Percentiles rank a stretch among this genome's conserved stretches.
Evolutionary conservation across 2,797 vertebrate genomes (phyloP).

Genomic region (Heteromormyrus szaboi): DNA sequence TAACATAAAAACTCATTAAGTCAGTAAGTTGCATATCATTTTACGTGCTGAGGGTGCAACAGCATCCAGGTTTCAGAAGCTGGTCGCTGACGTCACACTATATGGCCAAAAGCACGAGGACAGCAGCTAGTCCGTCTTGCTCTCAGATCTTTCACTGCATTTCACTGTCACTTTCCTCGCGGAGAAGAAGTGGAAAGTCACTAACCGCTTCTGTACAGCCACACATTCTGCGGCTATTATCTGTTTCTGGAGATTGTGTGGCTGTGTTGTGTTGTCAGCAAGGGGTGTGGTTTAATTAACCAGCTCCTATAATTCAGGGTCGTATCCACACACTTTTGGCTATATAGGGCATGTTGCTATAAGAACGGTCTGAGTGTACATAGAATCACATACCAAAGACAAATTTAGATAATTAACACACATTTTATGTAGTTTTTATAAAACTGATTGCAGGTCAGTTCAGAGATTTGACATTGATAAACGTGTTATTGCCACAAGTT

Average conservation of each 20-base stretch:
- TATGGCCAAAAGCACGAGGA: neutral
- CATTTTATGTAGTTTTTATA: neutral
- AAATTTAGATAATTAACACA: neutral
- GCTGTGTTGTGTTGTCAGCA: neutral
- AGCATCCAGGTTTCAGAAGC: neutral
- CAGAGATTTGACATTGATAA: neutral
- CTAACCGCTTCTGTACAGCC: neutral
- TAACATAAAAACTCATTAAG: neutral
- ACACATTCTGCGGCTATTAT: neutral
- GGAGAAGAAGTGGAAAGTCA: neutral
- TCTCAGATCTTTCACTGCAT: neutral
- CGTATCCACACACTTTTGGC: neutral
- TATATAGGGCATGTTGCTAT: neutral
- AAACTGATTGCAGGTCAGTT: neutral
- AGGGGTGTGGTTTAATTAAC: neutral
- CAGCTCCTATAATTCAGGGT: neutral
- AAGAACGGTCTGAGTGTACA: neutral
- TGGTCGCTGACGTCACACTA: neutral
- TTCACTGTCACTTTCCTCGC: neutral
- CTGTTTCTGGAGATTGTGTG: neutral
- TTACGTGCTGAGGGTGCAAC: neutral
- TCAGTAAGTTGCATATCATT: neutral
- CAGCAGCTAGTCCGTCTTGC: neutral
- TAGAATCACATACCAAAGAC: neutral
- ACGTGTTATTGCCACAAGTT: neutral